These are phyloP conservation scores for Tragopan temminckii DNA, from an alignment of 2,797 vertebrate species.

Conservation along the genomic window DNA sequence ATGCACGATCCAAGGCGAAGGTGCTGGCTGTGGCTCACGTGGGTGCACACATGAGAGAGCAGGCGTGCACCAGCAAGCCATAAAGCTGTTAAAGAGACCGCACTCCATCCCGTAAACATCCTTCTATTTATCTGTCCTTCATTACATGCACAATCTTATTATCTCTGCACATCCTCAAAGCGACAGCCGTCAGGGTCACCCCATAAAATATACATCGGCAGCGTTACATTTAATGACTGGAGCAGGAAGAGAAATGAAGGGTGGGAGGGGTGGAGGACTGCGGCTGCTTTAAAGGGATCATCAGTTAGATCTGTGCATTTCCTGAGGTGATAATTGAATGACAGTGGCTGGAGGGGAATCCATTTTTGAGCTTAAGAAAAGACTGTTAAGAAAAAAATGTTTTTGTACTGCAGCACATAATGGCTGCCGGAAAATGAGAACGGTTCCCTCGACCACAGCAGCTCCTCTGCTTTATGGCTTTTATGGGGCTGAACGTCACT, in stretches of 20 bases:
- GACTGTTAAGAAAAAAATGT: conserved; percentile 74
- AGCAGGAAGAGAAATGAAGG: conserved; percentile 68
- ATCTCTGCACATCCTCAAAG: conserved; percentile 79
- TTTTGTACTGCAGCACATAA: conserved; percentile 74
- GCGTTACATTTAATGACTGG: conserved; percentile 74
- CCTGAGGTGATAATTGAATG: conserved; percentile 84
- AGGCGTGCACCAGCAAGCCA: conserved; percentile 21
- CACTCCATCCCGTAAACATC: conserved; percentile 74
- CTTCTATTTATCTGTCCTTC: conserved; percentile 81
- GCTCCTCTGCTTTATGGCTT: conserved; percentile 40
- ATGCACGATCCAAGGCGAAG: background rate
- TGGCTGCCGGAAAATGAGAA: conserved; percentile 75
- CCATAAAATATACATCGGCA: conserved; percentile 81
- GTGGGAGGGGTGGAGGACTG: conserved; percentile 50
- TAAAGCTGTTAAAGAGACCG: conserved; percentile 61
- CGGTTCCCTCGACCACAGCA: conserved; percentile 29
- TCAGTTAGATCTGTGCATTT: conserved; percentile 81
- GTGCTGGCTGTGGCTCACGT: fast-evolving
- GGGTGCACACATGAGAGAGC: background rate
- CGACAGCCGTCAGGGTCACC: conserved; percentile 83
- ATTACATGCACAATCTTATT: conserved; percentile 81
- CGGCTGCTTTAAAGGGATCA: conserved; percentile 76
- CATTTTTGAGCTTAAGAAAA: conserved; percentile 80
- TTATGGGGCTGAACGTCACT: conserved; percentile 38
- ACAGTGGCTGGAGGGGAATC: conserved; percentile 82